These are phyloP conservation scores for Lycopodina hypogea DNA, from an alignment of 37 sponge, comb jelly and placozoan genomes.

Conservation along the genomic window DNA sequence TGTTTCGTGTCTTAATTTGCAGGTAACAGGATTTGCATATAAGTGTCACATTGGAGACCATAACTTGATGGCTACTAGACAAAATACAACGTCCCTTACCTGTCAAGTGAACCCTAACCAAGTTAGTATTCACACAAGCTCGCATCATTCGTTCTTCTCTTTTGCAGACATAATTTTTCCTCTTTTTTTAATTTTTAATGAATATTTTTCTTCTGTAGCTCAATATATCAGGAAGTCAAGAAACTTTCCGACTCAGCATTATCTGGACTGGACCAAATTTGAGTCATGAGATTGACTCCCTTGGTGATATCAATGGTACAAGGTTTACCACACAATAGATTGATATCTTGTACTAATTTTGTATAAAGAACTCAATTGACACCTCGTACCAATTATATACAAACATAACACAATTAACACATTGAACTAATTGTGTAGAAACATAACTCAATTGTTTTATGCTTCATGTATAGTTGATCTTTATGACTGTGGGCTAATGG, in stretches of 20 bases:
- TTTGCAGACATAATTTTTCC: no score
- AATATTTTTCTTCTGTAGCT: not conserved
- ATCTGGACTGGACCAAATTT: constrained; percentile 11
- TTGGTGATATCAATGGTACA: no score
- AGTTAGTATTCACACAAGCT: not conserved
- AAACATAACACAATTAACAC: no score
- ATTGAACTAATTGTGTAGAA: no score
- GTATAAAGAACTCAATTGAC: no score
- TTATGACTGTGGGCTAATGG: constrained; percentile 38
- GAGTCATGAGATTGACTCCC: not conserved
- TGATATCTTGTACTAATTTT: no score
- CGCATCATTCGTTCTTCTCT: no score
- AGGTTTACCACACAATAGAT: no score
- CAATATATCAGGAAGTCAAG: not conserved
- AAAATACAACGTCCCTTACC: constrained; percentile 20
- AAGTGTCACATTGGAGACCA: not conserved
- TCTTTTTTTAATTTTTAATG: not conserved
- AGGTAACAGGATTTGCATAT: not conserved
- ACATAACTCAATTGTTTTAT: no score
- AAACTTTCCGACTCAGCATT: not conserved
- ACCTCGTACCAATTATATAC: no score
- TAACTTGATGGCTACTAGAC: not conserved
- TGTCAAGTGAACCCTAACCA: not conserved
- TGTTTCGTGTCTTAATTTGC: no score
- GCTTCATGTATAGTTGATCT: constrained; percentile 19